Base-by-base conservation (phyloP, 2,113 vertebrate species). In the Melospiza melodia region DNA sequence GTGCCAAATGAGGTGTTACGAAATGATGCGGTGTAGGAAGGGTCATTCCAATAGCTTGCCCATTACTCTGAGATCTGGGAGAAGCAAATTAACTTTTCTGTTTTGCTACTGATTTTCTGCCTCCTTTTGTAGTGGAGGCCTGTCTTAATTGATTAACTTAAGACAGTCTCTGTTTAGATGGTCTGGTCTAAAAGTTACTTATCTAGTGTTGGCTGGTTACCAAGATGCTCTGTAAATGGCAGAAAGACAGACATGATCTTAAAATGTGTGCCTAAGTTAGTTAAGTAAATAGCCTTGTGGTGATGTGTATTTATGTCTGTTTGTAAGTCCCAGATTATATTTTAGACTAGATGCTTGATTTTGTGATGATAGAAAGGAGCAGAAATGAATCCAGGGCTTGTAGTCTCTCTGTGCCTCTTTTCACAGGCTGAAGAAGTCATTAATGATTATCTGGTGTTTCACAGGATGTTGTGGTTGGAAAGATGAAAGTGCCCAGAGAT, bases 391-490 rank as follows among this genome's bases (percentile, higher is more conserved):
- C 52, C 21, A 48, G 48, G 46, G 33, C 28, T 89, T 91, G 66
- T 87, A 55, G 57, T 84, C 24, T 84, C 41, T 89, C 59, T 81
- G 2, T 93, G 44, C 39, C 27, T 71, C 68, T 94, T 62, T 86
- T 80, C 46, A 80, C 3, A 8, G 25, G 41, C 76, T 83, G 51
- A n/a, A n/a, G 28, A 77, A 84, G 41, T 90, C 69, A 65, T 93
- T 76, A 84, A 75, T 54, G 61, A 81, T 94, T 89, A 72, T 87
- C 73, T 90, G 28, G 69, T 69, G 46, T 72, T 91, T 82, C 9
- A 5, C 71, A 94, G 84, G 94, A 82, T 97, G 73, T 75, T 91
- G 87, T 95, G 87, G 74, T 79, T 91, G 84, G 78, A 62, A 61
- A 68, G 75, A 73, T 68, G 54, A 41, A 95, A 89, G 35, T 84